Evolutionary conservation across 2,888 invertebrate species (phyloP), one percentile per base, ranked within the genome.

Genomic region (Linnaemya tessellans): DNA sequence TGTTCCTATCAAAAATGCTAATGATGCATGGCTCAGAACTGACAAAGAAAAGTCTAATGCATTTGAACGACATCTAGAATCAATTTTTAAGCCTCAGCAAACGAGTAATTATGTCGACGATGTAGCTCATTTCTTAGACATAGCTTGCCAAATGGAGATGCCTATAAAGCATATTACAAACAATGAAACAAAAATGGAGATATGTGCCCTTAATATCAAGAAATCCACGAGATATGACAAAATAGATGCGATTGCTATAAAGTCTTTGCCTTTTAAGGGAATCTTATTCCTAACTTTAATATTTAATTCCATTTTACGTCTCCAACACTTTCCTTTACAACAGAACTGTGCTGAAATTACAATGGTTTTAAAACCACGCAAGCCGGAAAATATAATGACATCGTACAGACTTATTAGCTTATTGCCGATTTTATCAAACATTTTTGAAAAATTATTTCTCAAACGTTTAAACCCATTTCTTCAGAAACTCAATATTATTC

Each of bases 401-500:
- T 77, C 77, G 2, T 71, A 60, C 22, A 73, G 80, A 35, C 68
- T 49, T 8, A 68, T 74, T 41, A 56, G 56, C 30, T 30, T 81
- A 54, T 58, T 68, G 58, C 22, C 67, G 3, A 49, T 51, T 18
- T 67, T 80, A 7, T 81, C 68, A 49, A 68, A 80, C 62, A 49
- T 68, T 74, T 73, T 74, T 41, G 68, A 81, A 54, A 51, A n/a
- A 25, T 51, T n/a, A n/a, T n/a, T n/a, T n/a, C n/a, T n/a, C n/a
- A n/a, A n/a, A n/a, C n/a, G n/a, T n/a, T n/a, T n/a, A 38, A 38
- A 11, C 3, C 77, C 65, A 25, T 25, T 35, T 51, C 20, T n/a
- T 20, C 51, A 41, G 41, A 81, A 56, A 18, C n/a, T 30, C 15
- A 15, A n/a, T n/a, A n/a, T 46, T 46, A 68, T 74, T 67, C 81